Percentiles rank a stretch among this genome's conserved stretches.
Evolutionary conservation across 2,888 invertebrate genomes (phyloP).

Genomic region (Chloroclysta siterata): DNA sequence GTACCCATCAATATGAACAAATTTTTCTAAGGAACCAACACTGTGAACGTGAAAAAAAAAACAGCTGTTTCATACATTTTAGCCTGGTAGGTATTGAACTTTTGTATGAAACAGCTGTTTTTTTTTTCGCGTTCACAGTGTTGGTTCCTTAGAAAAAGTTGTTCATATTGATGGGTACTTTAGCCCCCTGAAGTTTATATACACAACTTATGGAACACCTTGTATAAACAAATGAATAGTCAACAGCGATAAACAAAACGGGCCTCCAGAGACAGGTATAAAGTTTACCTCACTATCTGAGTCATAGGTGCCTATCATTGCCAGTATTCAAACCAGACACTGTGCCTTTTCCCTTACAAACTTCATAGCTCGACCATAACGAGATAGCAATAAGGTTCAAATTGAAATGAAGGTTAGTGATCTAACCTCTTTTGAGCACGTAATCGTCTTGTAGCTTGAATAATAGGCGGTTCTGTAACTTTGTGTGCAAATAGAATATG

Average conservation of each 20-base stretch:
- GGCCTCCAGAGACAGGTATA: conserved; percentile 44
- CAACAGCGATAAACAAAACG: conserved; percentile 30
- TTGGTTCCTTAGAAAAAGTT: no score
- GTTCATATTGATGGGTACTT: no score
- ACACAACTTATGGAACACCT: no score
- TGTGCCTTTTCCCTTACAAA: conserved; percentile 24
- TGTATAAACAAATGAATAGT: conserved; percentile 15
- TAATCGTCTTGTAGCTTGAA: conserved; percentile 73
- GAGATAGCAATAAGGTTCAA: conserved; percentile 45
- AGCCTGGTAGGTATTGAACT: no score
- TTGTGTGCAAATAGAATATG: conserved; percentile 67
- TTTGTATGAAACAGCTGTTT: no score
- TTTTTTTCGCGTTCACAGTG: no score
- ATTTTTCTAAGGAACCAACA: no score
- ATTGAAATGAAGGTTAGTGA: conserved; percentile 45
- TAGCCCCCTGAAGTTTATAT: no score
- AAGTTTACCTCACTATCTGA: conserved; percentile 55
- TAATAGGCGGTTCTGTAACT: conserved; percentile 70
- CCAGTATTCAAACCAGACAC: conserved; percentile 48
- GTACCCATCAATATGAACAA: no score
- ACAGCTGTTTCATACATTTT: no score
- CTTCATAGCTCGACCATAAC: conserved; percentile 13
- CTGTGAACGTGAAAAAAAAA: no score
- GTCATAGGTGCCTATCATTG: conserved; percentile 69
- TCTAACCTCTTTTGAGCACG: conserved; percentile 52